Evolutionary conservation across 2,888 invertebrate genomes (phyloP), one percentile per base, ranked within the genome.

Genomic region (Pristionchus fissidentatus): DNA sequence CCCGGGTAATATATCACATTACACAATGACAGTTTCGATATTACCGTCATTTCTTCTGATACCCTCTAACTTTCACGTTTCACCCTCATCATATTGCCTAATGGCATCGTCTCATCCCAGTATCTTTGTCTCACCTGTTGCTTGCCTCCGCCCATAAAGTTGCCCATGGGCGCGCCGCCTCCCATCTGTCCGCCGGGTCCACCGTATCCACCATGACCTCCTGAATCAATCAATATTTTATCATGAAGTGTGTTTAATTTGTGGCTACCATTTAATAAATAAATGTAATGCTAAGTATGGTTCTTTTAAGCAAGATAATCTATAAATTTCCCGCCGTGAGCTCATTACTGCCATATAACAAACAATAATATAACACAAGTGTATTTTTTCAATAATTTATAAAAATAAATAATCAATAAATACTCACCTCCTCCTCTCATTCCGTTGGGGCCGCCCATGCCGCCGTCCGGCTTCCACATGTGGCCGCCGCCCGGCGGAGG

Each of bases 401-500:
- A 49, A 49, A 49, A 19, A 60, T 60, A 15, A 60, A 60, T n/a
- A n/a, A 15, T 60, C 62, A 60, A n/a, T n/a, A n/a, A 35, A 35
- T 15, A 41, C 38, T 73, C 8, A 35, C 52, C 46, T 79, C 41
- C 78, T 35, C 79, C 79, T 60, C 85, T 55, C 84, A 84, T 86
- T 81, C 85, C 86, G 55, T 84, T 84, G 10, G 85, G 85, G 29
- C 84, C 85, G 84, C 80, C 80, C 43, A 43, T 79, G 80, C 82
- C 85, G 1, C 75, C 82, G 19, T 85, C 86, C 38, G 83, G 85
- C 78, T 86, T 86, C 86, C 86, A 86, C 75, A 84, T 81, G 57
- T 66, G 62, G 1, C 49, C 46, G 8, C 81, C 66, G 29, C 38
- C 46, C 19, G 81, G 81, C 0, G 81, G 81, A n/a, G 43, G 43